Evolutionary conservation across 2,888 invertebrate genomes (phyloP).

Genomic region (Agelastica alni): DNA sequence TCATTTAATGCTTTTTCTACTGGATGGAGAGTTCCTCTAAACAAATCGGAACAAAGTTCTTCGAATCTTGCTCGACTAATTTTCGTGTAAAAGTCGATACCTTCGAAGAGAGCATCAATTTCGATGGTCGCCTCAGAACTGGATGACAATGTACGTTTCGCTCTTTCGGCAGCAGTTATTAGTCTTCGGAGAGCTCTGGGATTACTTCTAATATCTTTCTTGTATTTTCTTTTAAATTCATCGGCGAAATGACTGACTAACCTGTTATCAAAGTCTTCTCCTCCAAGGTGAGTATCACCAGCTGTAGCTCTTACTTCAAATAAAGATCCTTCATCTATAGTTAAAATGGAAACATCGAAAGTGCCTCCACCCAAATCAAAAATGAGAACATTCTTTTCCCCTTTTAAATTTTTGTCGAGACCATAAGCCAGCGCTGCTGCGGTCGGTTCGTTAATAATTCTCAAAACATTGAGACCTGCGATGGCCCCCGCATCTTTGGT

Average conservation of each 20-base stretch:
- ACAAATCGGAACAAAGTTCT: constrained; percentile 73
- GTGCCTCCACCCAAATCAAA: constrained; percentile 70
- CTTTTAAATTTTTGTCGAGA: constrained; percentile 43
- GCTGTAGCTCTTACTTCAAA: constrained; percentile 84
- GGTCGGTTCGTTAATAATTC: constrained; percentile 79
- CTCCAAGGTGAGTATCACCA: constrained; percentile 83
- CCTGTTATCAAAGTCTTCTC: constrained; percentile 69
- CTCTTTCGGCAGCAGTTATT: constrained; percentile 76
- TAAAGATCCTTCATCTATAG: constrained; percentile 82
- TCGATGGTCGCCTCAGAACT: constrained; percentile 77
- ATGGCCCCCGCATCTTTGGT: constrained; percentile 78
- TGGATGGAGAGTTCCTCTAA: constrained; percentile 68
- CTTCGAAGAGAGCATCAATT: constrained; percentile 76
- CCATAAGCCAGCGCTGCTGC: constrained; percentile 43
- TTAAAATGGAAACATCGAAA: constrained; percentile 83
- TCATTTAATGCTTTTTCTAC: constrained; percentile 77
- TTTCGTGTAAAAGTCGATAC: constrained; percentile 73
- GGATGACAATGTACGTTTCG: constrained; percentile 78
- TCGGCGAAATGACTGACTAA: constrained; percentile 64
- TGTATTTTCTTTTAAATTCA: constrained; percentile 73
- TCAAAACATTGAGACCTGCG: constrained; percentile 70
- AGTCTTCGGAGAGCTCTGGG: constrained; percentile 70
- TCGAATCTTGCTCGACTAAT: constrained; percentile 78
- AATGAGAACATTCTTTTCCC: constrained; percentile 61
- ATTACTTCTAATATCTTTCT: constrained; percentile 66